Conservation (phyloP, 2,888 invertebrate genomes). For the Apamea epomidion region DNA sequence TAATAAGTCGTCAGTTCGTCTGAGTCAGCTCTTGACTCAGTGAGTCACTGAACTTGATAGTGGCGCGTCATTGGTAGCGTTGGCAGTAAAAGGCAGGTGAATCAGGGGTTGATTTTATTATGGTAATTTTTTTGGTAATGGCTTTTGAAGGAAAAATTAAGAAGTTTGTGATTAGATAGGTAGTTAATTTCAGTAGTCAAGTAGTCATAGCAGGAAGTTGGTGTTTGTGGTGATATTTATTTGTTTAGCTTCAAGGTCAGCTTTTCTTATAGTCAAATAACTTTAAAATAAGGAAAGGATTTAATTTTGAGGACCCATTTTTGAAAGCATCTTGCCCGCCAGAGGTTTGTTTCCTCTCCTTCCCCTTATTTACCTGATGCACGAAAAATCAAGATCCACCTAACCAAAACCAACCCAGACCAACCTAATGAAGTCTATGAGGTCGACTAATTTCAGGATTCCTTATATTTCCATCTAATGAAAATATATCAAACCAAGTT, state of each 20-base stretch:
- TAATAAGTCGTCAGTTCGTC: conserved; percentile 30
- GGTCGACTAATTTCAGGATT: too few relatives aligned
- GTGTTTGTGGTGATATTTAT: neutral
- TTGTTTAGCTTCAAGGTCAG: too few relatives aligned
- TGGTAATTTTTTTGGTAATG: neutral
- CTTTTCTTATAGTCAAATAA: neutral
- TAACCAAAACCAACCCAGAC: too few relatives aligned
- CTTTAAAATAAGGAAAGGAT: too few relatives aligned
- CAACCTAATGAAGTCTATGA: too few relatives aligned
- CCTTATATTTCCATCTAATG: too few relatives aligned
- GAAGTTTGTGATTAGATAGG: neutral
- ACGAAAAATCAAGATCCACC: too few relatives aligned
- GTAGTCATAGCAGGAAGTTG: too few relatives aligned
- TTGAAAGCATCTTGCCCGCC: too few relatives aligned
- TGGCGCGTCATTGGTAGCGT: conserved; percentile 56
- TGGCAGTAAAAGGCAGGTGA: conserved; percentile 28
- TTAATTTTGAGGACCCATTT: too few relatives aligned
- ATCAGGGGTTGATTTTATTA: neutral
- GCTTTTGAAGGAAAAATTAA: neutral
- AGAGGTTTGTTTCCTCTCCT: too few relatives aligned
- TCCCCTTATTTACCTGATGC: too few relatives aligned
- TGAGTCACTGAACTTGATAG: conserved; percentile 69
- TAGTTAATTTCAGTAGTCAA: neutral
- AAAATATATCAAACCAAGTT: neutral
- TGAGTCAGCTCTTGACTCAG: conserved; percentile 61